These are phyloP conservation scores for Austrofundulus limnaeus DNA, from an alignment of 2,113 vertebrate species.

Conservation along the genomic window DNA sequence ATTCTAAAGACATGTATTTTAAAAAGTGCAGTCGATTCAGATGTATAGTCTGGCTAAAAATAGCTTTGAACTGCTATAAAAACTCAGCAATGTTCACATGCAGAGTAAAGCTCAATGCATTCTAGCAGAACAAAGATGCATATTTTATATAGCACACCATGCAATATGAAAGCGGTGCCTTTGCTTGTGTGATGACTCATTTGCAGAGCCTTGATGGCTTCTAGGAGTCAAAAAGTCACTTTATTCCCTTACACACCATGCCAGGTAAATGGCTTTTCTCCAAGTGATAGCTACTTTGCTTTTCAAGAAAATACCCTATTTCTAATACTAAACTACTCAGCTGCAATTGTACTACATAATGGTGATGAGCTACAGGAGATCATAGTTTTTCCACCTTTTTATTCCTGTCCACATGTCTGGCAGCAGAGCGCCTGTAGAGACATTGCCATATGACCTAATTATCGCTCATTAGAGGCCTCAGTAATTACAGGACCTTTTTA, in stretches of 20 bases:
- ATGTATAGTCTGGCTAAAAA: too few relatives aligned
- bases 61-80: too few relatives aligned
- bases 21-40: too few relatives aligned
- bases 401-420: conserved; percentile 41
- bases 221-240: background rate
- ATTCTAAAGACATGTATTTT: too few relatives aligned
- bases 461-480: conserved; percentile 71
- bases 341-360: conserved; percentile 29
- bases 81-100: too few relatives aligned
- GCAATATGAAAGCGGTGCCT: background rate
- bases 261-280: background rate
- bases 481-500: conserved; percentile 65
- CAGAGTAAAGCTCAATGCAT: too few relatives aligned
- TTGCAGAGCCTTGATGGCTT: background rate
- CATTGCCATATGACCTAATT: conserved; percentile 70
- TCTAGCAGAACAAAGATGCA: too few relatives aligned
- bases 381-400: conserved; percentile 39
- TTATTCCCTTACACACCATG: background rate
- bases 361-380: conserved; percentile 41
- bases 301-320: conserved; percentile 15
- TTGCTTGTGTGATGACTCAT: background rate
- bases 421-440: conserved; percentile 45
- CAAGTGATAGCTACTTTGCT: background rate
- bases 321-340: conserved; percentile 31
- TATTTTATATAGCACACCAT: background rate